Evolutionary conservation across 2,797 vertebrate species (phyloP).

Genomic region (Falco cherrug): DNA sequence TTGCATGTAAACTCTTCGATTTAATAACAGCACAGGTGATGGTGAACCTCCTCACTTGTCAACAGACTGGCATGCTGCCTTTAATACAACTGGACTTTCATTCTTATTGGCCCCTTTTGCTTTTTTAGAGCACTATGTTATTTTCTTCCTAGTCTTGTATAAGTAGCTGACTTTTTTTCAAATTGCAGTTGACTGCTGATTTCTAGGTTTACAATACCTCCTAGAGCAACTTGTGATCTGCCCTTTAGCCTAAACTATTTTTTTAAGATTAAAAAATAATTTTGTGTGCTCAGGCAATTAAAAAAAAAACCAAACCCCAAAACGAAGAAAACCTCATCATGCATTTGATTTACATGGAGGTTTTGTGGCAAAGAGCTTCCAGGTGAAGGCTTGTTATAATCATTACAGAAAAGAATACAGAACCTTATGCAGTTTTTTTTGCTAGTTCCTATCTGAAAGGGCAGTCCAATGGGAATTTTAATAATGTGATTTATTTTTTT

Average conservation of each 20-base stretch:
- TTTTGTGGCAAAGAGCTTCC: background rate
- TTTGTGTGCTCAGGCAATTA: background rate
- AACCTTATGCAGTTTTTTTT: background rate
- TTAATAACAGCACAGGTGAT: background rate
- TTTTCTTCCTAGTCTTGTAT: background rate
- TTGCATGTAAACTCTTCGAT: background rate
- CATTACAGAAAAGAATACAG: background rate
- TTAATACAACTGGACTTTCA: background rate
- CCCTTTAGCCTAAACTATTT: background rate
- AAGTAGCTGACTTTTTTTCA: background rate
- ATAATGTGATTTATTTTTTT: background rate
- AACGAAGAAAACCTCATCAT: background rate
- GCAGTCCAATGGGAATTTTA: background rate
- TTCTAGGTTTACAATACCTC: background rate
- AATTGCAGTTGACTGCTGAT: background rate
- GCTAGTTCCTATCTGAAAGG: background rate
- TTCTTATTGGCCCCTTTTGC: background rate
- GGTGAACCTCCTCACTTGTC: background rate
- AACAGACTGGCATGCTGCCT: background rate
- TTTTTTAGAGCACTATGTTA: background rate
- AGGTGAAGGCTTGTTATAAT: background rate
- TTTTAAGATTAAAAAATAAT: background rate
- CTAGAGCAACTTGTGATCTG: background rate
- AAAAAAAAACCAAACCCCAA: background rate
- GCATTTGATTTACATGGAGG: background rate